Conservation (phyloP, 2,797 vertebrate species). For the Sebastes minor region DNA sequence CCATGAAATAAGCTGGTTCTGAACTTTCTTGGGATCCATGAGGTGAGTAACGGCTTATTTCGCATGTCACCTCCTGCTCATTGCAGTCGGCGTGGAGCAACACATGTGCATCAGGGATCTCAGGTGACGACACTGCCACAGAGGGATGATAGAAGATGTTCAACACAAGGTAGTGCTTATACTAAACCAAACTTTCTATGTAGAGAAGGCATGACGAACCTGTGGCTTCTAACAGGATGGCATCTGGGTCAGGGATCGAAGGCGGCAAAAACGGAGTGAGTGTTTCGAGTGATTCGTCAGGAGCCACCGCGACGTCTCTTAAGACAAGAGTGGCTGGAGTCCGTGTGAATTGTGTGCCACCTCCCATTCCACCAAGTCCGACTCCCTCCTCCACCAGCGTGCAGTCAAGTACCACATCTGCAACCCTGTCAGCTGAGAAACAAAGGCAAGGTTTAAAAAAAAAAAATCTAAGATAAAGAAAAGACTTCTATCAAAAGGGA, state of each 20-base stretch:
- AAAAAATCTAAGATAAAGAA: too few species aligned
- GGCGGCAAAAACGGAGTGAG: conserved; percentile 82
- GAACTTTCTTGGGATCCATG: conserved; percentile 46
- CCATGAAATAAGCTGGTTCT: conserved; percentile 75
- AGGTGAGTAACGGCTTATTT: conserved; percentile 79
- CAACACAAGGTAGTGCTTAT: background rate
- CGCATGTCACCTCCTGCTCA: conserved; percentile 83
- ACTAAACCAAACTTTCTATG: background rate
- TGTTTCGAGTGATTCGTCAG: conserved; percentile 73
- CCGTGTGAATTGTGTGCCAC: conserved; percentile 54
- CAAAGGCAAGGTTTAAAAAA: background rate
- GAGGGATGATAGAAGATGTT: conserved; percentile 12
- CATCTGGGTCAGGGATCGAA: conserved; percentile 71
- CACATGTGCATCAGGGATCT: conserved; percentile 78
- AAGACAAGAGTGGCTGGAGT: conserved; percentile 82
- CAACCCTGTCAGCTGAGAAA: conserved; percentile 61
- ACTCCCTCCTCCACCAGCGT: conserved; percentile 77
- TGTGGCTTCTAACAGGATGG: conserved; percentile 77
- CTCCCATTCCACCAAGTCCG: conserved; percentile 61
- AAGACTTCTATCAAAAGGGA: too few species aligned
- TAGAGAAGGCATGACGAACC: conserved; percentile 53
- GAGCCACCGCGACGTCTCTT: conserved; percentile 69
- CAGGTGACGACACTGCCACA: conserved; percentile 73
- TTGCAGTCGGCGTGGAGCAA: conserved; percentile 87
- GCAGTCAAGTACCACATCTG: conserved; percentile 86